Percentiles rank a stretch among this genome's conserved stretches.
phyloP scores from a whole-genome alignment of 2,888 invertebrate species.

The Artemia sinica region DNA sequence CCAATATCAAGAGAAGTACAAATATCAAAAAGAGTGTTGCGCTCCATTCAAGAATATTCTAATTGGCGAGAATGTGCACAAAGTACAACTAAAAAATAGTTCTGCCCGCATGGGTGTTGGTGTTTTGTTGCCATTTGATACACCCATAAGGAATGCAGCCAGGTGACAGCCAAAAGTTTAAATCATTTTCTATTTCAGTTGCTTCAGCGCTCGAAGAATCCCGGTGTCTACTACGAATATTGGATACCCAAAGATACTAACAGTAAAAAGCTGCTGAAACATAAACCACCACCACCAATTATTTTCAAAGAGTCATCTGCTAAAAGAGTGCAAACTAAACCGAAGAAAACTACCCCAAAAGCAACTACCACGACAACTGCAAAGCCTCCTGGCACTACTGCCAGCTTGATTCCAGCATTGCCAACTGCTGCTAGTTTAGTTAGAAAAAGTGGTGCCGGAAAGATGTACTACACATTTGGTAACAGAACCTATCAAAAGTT shows the following conservation, averaged over 20 bases:
- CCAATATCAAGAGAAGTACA: no score
- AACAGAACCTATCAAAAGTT: slow-evolving; percentile 9
- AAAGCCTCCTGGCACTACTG: not conserved
- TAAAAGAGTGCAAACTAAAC: not conserved
- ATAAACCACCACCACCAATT: not conserved
- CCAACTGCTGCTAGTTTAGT: slow-evolving; percentile 23
- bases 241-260: slow-evolving; percentile 26
- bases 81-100: no score
- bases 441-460: slow-evolving; percentile 11
- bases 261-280: not conserved
- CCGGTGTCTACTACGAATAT: slow-evolving; percentile 33
- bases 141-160: no score
- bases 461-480: slow-evolving; percentile 16
- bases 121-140: no score
- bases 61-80: no score
- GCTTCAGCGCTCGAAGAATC: slow-evolving; percentile 31
- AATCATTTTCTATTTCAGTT: slow-evolving; percentile 28
- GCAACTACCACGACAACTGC: slow-evolving; percentile 20
- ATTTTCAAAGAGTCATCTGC: not conserved
- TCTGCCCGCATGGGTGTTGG: no score
- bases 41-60: no score
- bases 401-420: slow-evolving; percentile 17
- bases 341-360: slow-evolving; percentile 17
- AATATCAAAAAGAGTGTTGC: no score
- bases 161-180: no score